Conservation (phyloP, 2,797 vertebrate species). For the Octomys mimax region DNA sequence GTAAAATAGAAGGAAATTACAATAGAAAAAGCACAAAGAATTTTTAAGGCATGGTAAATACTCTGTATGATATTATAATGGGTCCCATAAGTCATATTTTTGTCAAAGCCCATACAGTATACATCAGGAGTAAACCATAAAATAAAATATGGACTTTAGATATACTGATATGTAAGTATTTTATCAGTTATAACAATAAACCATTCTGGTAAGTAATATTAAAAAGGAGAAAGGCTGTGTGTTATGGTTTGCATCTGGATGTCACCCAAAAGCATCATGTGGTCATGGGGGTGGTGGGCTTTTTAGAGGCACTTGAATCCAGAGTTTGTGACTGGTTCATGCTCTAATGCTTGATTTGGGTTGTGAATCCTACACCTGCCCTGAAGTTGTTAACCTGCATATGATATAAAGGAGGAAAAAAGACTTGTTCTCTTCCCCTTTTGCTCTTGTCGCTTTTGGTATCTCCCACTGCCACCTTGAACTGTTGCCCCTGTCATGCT, state of each 20-base stretch:
- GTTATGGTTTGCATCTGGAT: not conserved
- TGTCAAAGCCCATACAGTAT: not conserved
- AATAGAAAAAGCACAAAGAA: not conserved
- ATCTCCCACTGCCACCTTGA: not conserved
- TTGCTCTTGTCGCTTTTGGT: not conserved
- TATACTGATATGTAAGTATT: not conserved
- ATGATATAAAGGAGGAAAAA: not conserved
- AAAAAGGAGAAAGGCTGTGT: not conserved
- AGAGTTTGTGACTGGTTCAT: not conserved
- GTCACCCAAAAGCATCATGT: not conserved
- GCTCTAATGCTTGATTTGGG: not conserved
- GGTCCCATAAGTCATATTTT: not conserved
- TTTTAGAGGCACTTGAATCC: not conserved
- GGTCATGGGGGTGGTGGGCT: not conserved
- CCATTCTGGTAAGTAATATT: not conserved
- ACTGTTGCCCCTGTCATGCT: not conserved
- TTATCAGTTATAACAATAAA: not conserved
- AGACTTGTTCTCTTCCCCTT: not conserved
- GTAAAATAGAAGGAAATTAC: not conserved
- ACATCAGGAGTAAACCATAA: not conserved
- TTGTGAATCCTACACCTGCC: not conserved
- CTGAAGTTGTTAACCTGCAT: not conserved
- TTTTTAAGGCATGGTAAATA: not conserved
- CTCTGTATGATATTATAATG: not conserved
- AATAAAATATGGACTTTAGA: not conserved